These are phyloP conservation scores for Ivindomyrus marchei DNA, from an alignment of 2,113 vertebrate species.

Conservation along the genomic window DNA sequence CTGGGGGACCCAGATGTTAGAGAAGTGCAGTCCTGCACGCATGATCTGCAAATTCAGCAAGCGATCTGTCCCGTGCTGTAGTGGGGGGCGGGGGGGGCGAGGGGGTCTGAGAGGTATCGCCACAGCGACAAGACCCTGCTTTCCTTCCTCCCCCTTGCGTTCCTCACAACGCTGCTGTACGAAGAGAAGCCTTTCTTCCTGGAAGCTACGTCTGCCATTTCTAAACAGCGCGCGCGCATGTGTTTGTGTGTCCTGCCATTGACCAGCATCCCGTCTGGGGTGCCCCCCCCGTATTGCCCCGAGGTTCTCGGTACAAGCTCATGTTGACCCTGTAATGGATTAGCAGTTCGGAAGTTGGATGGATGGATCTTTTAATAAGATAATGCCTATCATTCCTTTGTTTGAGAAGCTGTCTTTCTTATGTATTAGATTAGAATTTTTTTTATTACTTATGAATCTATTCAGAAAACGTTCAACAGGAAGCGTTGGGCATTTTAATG, in stretches of 20 bases:
- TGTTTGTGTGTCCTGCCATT: background rate
- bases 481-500: background rate
- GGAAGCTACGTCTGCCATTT: background rate
- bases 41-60: background rate
- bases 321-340: background rate
- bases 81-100: too few species aligned
- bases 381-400: background rate
- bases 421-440: background rate
- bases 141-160: background rate
- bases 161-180: background rate
- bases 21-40: background rate
- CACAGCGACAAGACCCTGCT: background rate
- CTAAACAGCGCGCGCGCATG: background rate
- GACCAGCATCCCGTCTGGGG: background rate
- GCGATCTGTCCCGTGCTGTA: background rate
- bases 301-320: background rate
- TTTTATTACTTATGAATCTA: background rate
- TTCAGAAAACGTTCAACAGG: background rate
- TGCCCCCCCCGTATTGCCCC: background rate
- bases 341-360: background rate
- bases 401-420: background rate
- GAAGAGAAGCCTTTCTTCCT: background rate
- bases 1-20: background rate
- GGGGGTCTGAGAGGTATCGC: background rate
- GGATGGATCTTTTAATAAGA: background rate